A percentile compares a stretch with the other conserved stretches of the same genome.
Evolutionary conservation across 2,797 vertebrate species (phyloP).

Genomic region (Siniperca obscura): DNA sequence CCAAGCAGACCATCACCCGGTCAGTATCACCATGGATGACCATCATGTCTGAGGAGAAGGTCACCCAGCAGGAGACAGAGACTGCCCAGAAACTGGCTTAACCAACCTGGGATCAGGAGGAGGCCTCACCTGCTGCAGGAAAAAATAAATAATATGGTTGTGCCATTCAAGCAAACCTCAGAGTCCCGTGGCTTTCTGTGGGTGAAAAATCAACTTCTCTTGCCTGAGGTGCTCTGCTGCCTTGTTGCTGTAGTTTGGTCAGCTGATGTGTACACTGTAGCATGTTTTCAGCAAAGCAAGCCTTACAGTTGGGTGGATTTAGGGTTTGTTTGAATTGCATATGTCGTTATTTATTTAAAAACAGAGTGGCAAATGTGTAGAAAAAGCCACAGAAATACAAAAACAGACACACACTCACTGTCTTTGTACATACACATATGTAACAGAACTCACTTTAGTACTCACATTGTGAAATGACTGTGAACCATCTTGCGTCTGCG

Average conservation of each 20-base stretch:
- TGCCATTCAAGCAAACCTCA: slow-evolving; percentile 81
- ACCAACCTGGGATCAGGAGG: slow-evolving; percentile 51
- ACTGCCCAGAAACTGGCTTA: slow-evolving; percentile 93
- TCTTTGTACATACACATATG: slow-evolving; percentile 76
- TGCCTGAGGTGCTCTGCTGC: slow-evolving; percentile 62
- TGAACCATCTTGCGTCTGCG: slow-evolving; percentile 74
- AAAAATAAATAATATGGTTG: slow-evolving; percentile 63
- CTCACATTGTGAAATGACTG: slow-evolving; percentile 73
- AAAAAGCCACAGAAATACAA: slow-evolving; percentile 64
- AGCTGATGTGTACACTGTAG: slow-evolving; percentile 54
- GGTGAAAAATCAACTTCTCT: slow-evolving; percentile 52
- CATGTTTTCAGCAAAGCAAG: slow-evolving; percentile 49
- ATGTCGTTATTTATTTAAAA: slow-evolving; percentile 76
- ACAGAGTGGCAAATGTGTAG: slow-evolving; percentile 58
- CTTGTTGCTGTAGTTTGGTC: slow-evolving; percentile 63
- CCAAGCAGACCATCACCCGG: slow-evolving; percentile 94
- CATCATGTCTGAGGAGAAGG: slow-evolving; percentile 94
- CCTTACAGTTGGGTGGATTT: slow-evolving; percentile 48
- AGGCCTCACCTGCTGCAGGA: slow-evolving; percentile 48
- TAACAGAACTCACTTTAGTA: slow-evolving; percentile 73
- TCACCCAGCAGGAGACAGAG: slow-evolving; percentile 95
- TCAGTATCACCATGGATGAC: slow-evolving; percentile 97
- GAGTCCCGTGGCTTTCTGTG: slow-evolving; percentile 53
- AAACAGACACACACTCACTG: slow-evolving; percentile 51
- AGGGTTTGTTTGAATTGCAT: slow-evolving; percentile 80